Percentiles rank a stretch among this genome's conserved stretches.
phyloP scores from a whole-genome alignment of 2,113 vertebrate species.

The Mormyrus iriodes region DNA sequence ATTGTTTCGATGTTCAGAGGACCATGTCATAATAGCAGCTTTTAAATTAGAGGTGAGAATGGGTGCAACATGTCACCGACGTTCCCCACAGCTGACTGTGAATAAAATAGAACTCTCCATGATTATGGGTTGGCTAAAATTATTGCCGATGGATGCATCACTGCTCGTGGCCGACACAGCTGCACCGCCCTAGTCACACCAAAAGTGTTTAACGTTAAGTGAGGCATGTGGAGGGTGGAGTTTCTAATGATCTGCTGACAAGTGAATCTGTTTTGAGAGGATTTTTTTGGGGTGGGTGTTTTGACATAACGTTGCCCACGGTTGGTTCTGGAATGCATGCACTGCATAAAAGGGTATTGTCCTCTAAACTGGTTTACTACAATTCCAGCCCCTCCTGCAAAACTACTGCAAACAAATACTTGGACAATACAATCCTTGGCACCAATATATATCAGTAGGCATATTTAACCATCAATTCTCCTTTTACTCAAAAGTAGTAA shows the following conservation, averaged over 20 bases:
- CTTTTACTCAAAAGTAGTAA: not conserved
- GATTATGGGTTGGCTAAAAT: not conserved
- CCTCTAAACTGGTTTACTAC: not conserved
- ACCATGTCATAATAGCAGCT: not conserved
- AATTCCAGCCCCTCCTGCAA: not conserved
- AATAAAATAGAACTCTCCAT: not conserved
- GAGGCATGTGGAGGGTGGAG: not conserved
- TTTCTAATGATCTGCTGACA: not conserved
- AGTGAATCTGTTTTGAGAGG: not conserved
- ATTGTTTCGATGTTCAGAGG: not conserved
- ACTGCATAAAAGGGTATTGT: not conserved
- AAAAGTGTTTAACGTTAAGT: not conserved
- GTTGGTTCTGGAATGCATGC: not conserved
- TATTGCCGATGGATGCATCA: not conserved
- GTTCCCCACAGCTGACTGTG: not conserved
- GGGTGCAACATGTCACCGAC: not conserved
- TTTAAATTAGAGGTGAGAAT: slow-evolving; percentile 3
- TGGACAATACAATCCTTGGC: too few species aligned
- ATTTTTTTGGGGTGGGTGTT: not conserved
- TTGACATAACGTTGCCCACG: not conserved
- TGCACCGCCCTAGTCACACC: not conserved
- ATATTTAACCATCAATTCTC: not conserved
- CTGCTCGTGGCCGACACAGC: not conserved
- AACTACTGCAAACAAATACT: not conserved
- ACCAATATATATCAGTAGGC: not conserved